Percentiles rank a stretch among this genome's conserved stretches.
Evolutionary conservation across 2,797 vertebrate genomes (phyloP).

Genomic region (Chloroceryle inda): DNA sequence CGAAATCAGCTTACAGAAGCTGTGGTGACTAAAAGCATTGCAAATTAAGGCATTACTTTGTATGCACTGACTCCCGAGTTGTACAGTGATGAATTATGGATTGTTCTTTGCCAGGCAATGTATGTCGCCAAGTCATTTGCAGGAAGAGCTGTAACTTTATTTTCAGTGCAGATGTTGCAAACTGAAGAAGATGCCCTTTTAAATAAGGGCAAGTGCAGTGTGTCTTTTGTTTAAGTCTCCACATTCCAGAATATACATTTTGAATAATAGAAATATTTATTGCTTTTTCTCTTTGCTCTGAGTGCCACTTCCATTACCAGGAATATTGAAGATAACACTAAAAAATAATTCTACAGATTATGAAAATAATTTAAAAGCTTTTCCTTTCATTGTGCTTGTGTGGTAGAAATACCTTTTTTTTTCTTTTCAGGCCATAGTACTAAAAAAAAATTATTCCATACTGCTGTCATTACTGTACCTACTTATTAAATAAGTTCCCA

Average conservation of each 20-base stretch:
- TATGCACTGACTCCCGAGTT: constrained; percentile 44
- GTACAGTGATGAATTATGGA: constrained; percentile 46
- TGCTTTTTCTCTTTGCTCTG: neutral
- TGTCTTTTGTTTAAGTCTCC: neutral
- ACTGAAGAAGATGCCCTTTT: neutral
- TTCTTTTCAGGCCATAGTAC: neutral
- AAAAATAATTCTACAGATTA: neutral
- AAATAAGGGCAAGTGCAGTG: neutral
- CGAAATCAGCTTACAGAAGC: constrained; percentile 62
- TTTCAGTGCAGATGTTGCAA: constrained; percentile 12
- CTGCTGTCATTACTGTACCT: neutral
- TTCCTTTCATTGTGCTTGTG: neutral
- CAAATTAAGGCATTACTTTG: constrained; percentile 67
- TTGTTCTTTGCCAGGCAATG: constrained; percentile 38
- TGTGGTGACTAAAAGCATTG: constrained; percentile 49
- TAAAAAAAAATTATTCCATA: neutral
- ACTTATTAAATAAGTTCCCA: neutral
- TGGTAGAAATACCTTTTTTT: neutral
- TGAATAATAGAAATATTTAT: neutral
- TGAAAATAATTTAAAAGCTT: neutral
- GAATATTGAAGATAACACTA: neutral
- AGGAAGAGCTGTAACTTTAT: constrained; percentile 39
- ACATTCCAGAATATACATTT: neutral
- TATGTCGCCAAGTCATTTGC: constrained; percentile 28
- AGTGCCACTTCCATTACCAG: neutral